Evolutionary conservation across 1,140 invertebrate genomes (phyloP).

Genomic region (Danaus melanippus): DNA sequence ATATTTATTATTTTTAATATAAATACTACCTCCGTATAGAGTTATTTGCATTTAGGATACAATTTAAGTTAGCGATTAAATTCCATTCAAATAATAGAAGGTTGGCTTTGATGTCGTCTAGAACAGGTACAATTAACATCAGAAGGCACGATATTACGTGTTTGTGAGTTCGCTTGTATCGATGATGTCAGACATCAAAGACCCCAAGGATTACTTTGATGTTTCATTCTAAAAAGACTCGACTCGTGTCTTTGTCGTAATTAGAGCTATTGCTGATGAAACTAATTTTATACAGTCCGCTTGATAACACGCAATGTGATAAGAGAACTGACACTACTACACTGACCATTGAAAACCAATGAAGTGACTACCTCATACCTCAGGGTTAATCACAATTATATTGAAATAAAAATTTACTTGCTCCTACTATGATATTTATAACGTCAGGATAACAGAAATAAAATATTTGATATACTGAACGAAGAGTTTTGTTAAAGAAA

Average conservation of each 20-base stretch:
- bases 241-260: conserved; percentile 58
- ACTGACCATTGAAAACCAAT: too few species aligned
- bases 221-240: conserved; percentile 57
- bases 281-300: conserved; percentile 36
- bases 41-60: too few species aligned
- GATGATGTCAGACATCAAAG: conserved; percentile 59
- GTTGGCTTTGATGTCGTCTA: conserved; percentile 28
- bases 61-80: conserved; percentile 12
- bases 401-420: too few species aligned
- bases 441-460: too few species aligned
- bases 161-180: conserved; percentile 50
- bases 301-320: conserved; percentile 15
- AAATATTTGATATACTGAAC: too few species aligned
- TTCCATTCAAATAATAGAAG: conserved; percentile 33
- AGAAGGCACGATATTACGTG: conserved; percentile 35
- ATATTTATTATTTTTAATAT: too few species aligned
- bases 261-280: conserved; percentile 37
- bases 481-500: too few species aligned
- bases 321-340: too few species aligned
- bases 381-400: too few species aligned
- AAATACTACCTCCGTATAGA: too few species aligned
- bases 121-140: conserved; percentile 36
- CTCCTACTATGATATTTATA: too few species aligned
- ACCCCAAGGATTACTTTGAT: conserved; percentile 53
- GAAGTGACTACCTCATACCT: too few species aligned